Base-by-base conservation (phyloP, 37 sponge, comb jelly and placozoan species). In the Trichoplax adhaerens region DNA sequence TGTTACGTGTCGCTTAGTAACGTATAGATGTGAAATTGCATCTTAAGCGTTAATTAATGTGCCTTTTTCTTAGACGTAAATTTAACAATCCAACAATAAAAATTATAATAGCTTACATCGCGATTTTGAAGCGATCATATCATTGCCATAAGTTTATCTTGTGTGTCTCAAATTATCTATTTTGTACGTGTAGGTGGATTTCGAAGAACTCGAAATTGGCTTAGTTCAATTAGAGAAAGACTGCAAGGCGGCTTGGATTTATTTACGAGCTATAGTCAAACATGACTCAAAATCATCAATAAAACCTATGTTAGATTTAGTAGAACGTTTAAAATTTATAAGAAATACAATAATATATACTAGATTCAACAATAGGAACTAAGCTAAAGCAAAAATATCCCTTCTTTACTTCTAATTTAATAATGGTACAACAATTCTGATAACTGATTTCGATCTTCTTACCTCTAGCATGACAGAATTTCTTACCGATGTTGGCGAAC, bases 211-310 rank as follows among this genome's bases (percentile, higher is more conserved):
- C 52, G 62, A 53, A 57, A 55, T 67, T 4, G 12, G 50, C 2
- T 63, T 89, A 64, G 79, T 80, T 8, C 76, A 75, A 56, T 74
- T 86, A 57, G 74, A 74, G 50, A 54, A 50, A 0, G 90, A 89
- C 75, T 59, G 82, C 51, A 65, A 69, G 48, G 74, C 80, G 48
- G 76, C 83, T 73, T 89, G 90, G 90, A 82, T 80, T 63, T 64
- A 83, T 67, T 69, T 89, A 76, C 76, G 81, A 61, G 90, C 86
- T 56, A 85, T 89, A 56, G 86, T 86, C 10, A 82, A 83, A 58
- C 86, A 89, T 5, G 90, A 29, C 29, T 29, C 29, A 29, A 29
- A 29, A 29, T 29, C 29, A 29, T 29, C 29, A 29, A 29, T 29
- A 29, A 29, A 29, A 29, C 29, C 29, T 29, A 29, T 29, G 29